Percentiles rank a stretch among this genome's conserved stretches.
These are phyloP conservation scores for Carollia perspicillata DNA, from an alignment of 2,113 vertebrate species.

Conservation along the genomic window DNA sequence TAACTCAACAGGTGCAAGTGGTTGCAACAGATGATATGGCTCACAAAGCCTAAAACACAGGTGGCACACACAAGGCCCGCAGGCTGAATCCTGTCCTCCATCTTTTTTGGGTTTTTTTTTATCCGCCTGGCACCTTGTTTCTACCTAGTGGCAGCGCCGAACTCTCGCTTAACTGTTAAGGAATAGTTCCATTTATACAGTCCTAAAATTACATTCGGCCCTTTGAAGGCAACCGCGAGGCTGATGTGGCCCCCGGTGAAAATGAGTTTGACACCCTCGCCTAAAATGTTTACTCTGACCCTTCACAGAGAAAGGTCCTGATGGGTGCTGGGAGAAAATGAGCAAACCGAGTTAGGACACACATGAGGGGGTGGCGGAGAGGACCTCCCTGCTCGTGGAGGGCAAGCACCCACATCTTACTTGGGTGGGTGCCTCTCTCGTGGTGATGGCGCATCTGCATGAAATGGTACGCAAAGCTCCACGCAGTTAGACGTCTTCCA, in stretches of 20 bases:
- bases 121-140: no score
- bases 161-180: no score
- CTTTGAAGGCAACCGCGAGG: no score
- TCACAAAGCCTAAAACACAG: background rate
- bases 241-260: no score
- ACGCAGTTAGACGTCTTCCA: background rate
- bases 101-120: no score
- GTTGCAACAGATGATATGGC: background rate
- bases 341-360: background rate
- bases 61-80: no score
- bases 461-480: background rate
- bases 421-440: background rate
- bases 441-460: background rate
- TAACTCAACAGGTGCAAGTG: background rate
- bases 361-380: accelerated
- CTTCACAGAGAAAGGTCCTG: background rate
- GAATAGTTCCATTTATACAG: no score
- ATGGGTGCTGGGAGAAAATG: background rate
- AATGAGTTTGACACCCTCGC: no score
- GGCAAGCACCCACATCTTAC: background rate
- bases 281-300: background rate
- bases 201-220: no score
- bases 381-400: background rate
- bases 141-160: no score
- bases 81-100: no score